These are phyloP conservation scores for Drosophila tropicalis DNA, from an alignment of 1,140 invertebrate genomes.

Conservation along the genomic window DNA sequence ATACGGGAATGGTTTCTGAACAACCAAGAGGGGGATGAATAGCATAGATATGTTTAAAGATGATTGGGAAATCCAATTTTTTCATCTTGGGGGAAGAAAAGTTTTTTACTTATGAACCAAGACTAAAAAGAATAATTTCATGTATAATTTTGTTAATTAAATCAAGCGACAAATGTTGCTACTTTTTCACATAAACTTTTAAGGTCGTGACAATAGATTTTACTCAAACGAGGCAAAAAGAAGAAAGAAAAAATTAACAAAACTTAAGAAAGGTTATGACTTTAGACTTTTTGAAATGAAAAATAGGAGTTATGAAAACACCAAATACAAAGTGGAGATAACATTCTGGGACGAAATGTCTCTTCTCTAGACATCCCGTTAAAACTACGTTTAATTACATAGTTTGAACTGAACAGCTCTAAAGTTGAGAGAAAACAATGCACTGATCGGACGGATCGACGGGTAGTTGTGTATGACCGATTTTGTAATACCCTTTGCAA, in stretches of 20 bases:
- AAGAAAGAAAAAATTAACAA: background rate
- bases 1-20: background rate
- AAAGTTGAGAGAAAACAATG: too few species aligned
- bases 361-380: too few species aligned
- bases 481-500: too few species aligned
- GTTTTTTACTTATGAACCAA: background rate
- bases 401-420: too few species aligned
- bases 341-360: slow-evolving; percentile 44
- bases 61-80: background rate
- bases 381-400: too few species aligned
- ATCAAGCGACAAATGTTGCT: slow-evolving; percentile 24
- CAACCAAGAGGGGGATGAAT: background rate
- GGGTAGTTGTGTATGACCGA: too few species aligned
- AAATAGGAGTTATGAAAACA: slow-evolving; percentile 58
- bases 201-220: slow-evolving; percentile 75
- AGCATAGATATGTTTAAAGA: background rate
- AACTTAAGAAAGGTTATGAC: background rate
- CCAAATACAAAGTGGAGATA: slow-evolving; percentile 43
- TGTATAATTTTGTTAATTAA: slow-evolving; percentile 15
- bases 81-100: background rate
- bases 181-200: slow-evolving; percentile 49
- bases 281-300: slow-evolving; percentile 33
- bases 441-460: too few species aligned
- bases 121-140: background rate
- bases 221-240: slow-evolving; percentile 29